Base-by-base conservation (phyloP, 2,888 invertebrate species). In the Holacanthella duospinosa region DNA sequence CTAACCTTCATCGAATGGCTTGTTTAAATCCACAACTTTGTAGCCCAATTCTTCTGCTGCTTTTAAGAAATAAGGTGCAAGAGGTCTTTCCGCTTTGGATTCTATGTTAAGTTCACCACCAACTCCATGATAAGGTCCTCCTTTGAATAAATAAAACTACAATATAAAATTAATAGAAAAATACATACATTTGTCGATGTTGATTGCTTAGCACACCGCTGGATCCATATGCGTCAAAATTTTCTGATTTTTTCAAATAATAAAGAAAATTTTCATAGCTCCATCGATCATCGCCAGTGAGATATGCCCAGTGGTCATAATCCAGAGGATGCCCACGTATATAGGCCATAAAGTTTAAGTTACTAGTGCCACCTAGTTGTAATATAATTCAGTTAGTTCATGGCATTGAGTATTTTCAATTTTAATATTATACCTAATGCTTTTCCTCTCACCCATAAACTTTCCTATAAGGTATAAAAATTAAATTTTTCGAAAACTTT, bases 21-120 rank as follows among this genome's bases (percentile, higher is more conserved):
- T 63, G 43, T 68, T 68, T n/a, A 68, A 43, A 43, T 68, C 68
- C 12, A 63, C 59, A n/a, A 59, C 43, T 19, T 62, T 43, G 29
- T 66, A 68, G 3, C 68, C 68, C 60, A 64, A 48, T 56, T 68
- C 64, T 54, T 64, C 53, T 2, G 68, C 68, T 25, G 68, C 68
- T 19, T 44, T 36, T 25, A 68, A 9, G 36, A 64, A 68, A 28
- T 57, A 61, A 43, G 43, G 58, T 21, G 63, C 61, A 24, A 68
- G 25, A 16, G 66, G 64, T 60, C 57, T 64, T 24, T 43, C 64
- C 12, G 60, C 56, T 28, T 44, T 59, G 9, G 53, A 54, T 28
- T 66, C 68, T 4, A 68, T 28, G 27, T 60, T 65, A 27, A 66
- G 16, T 43, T 62, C 63, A 43, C 68, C 68, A 4, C 36, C 43